Conservation (phyloP, 2,888 invertebrate species). For the Eustalomyia histrio region DNA sequence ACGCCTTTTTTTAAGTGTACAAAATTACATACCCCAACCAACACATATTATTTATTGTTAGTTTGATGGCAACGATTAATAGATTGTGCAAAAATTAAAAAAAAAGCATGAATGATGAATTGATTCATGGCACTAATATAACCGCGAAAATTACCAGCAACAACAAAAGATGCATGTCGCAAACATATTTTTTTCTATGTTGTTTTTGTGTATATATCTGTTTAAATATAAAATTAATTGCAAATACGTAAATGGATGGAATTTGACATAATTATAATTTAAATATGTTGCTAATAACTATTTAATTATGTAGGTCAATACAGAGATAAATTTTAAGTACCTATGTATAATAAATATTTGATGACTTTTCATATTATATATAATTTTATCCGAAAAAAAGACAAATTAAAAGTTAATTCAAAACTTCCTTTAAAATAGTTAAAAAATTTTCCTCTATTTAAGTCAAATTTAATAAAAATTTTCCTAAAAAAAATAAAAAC, state of each 20-base stretch:
- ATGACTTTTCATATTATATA: no score
- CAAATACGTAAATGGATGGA: background rate
- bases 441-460: no score
- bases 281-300: background rate
- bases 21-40: background rate
- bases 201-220: background rate
- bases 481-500: no score
- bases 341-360: no score
- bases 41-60: background rate
- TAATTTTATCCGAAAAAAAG: no score
- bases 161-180: background rate
- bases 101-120: slow-evolving; percentile 16
- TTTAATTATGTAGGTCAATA: slow-evolving; percentile 37
- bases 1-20: no score
- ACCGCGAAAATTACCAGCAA: background rate
- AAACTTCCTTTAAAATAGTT: no score
- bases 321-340: no score
- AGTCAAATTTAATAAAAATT: no score
- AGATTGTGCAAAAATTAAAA: slow-evolving; percentile 1
- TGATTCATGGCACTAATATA: slow-evolving; percentile 1
- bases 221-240: slow-evolving; percentile 11
- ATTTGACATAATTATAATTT: slow-evolving; percentile 9
- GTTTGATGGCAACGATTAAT: background rate
- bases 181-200: background rate
- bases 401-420: no score